Conservation (phyloP, 1,140 invertebrate genomes). For the Temnothorax nylanderi region DNA sequence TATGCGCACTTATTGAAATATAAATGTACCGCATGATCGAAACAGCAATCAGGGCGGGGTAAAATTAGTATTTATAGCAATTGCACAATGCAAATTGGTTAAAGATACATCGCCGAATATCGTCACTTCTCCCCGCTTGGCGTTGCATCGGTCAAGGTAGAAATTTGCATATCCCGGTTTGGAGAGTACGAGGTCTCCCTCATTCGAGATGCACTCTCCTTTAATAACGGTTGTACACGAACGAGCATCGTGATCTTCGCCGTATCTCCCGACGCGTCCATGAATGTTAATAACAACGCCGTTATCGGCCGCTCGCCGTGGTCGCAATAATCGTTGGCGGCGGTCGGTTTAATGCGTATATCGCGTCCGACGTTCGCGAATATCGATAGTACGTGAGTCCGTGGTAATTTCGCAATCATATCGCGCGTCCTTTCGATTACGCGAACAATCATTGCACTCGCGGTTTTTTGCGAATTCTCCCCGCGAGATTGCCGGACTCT, state of each 20-base stretch:
- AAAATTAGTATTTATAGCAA: neutral
- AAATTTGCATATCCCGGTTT: slow-evolving; percentile 48
- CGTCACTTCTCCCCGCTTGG: neutral
- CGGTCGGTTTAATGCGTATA: neutral
- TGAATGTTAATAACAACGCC: slow-evolving; percentile 30
- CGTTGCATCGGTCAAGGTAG: slow-evolving; percentile 11
- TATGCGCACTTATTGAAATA: slow-evolving; percentile 5
- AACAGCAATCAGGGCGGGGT: neutral
- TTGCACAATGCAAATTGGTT: neutral
- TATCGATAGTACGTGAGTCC: slow-evolving; percentile 12
- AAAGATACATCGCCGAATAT: neutral
- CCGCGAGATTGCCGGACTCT: neutral
- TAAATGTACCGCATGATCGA: neutral
- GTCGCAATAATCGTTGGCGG: neutral
- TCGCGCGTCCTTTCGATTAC: neutral
- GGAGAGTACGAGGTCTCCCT: neutral
- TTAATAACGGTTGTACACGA: slow-evolving; percentile 25
- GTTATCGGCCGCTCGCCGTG: slow-evolving; percentile 24
- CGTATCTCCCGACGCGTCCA: slow-evolving; percentile 17
- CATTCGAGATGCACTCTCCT: neutral
- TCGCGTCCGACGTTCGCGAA: slow-evolving; percentile 1
- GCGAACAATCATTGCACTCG: neutral
- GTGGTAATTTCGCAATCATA: neutral
- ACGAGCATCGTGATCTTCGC: neutral
- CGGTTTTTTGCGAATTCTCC: neutral